Base-by-base conservation (phyloP, 2,113 vertebrate species). In the Forbesichthys agassizii region DNA sequence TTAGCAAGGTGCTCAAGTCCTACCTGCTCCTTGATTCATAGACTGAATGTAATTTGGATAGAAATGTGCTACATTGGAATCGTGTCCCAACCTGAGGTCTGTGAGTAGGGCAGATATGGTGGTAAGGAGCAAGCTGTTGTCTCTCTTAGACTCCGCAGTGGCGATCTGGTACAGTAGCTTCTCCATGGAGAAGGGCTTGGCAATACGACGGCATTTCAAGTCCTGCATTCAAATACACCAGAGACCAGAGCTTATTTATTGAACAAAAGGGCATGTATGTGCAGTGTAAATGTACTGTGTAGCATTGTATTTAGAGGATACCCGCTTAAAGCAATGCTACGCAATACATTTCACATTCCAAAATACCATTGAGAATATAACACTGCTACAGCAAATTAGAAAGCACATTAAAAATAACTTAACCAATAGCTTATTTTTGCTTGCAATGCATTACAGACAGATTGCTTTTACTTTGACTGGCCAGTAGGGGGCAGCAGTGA, bases 141-240 rank as follows among this genome's bases (percentile, higher is more conserved):
- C 98, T 84, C 97, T 96, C 77, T 99, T 98, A 9, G 96, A 95
- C 87, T 99, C 98, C 0, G 96, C 95, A 3, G 95, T 96, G 84
- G 98, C 98, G 58, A 98, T 96, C 93, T 98, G 97, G 92, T 98
- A 99, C 71, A 99, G 96, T 83, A 99, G 86, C 93, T 99, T 99
- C 89, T 99, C 98, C 96, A 99, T 98, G 66, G 98, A 98, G 87
- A 99, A 99, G 13, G 97, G 96, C 89, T 99, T 99, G 73, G 98
- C 95, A 87, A 99, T 97, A 72, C 89, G 94, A 66, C 97, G 95
- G 73, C 92, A 96, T 90, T 99, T 99, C 93, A 99, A 95, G 88
- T 99, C 97, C 98, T 99, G 89, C 1, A 8, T n/a, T 68, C 20
- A 33, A 12, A 66, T 42, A 66, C 54, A 54, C 49, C 18, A 56